These are phyloP conservation scores for Trisateles emortualis DNA, from an alignment of 2,888 invertebrate genomes.

Conservation along the genomic window DNA sequence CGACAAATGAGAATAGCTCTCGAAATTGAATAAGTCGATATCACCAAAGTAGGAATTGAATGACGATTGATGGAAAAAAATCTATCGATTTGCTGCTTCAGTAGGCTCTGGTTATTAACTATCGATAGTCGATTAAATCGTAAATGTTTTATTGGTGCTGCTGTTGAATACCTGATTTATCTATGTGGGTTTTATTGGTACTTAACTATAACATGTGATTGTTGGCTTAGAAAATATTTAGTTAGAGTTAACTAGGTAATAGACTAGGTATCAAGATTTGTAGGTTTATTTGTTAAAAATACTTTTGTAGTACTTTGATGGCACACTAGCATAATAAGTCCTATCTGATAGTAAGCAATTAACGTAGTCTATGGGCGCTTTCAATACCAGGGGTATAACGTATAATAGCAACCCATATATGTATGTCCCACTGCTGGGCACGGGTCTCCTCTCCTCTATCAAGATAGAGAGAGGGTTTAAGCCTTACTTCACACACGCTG, in stretches of 20 bases:
- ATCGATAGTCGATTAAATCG: constrained; percentile 45
- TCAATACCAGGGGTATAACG: no score
- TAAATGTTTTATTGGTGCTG: constrained; percentile 8
- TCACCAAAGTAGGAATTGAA: constrained; percentile 83
- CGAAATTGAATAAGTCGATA: constrained; percentile 85
- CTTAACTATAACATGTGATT: not conserved
- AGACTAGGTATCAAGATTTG: not conserved
- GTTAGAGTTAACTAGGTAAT: not conserved
- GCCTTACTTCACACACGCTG: no score
- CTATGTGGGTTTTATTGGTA: not conserved
- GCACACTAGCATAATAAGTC: no score
- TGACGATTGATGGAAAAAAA: constrained; percentile 77
- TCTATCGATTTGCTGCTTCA: constrained; percentile 73
- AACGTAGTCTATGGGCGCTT: no score
- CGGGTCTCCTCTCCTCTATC: no score
- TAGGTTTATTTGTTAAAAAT: not conserved
- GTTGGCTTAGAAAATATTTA: not conserved
- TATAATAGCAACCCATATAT: no score
- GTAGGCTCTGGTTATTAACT: constrained; percentile 54
- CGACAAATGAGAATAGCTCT: constrained; percentile 76
- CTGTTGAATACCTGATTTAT: not conserved
- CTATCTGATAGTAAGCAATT: no score
- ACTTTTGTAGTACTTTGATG: no score
- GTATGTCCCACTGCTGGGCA: no score
- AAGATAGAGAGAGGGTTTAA: no score